Evolutionary conservation across 2,113 vertebrate genomes (phyloP).

Genomic region (Burhinus oedicnemus): DNA sequence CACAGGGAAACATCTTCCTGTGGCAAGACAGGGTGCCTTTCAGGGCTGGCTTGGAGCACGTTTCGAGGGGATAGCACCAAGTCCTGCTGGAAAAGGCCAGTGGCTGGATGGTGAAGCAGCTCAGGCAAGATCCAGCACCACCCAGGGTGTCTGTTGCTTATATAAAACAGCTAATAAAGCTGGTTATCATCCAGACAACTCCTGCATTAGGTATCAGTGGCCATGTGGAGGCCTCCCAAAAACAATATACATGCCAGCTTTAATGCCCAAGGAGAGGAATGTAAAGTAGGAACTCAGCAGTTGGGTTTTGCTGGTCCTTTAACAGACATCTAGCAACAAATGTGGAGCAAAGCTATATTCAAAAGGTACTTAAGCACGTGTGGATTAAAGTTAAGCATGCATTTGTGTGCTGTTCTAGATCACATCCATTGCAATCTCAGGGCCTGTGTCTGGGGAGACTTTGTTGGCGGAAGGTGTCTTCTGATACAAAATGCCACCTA

Average conservation of each 20-base stretch:
- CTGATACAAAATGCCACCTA: conserved; percentile 11
- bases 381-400: conserved; percentile 38
- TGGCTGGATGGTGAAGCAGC: neutral
- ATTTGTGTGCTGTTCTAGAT: conserved; percentile 13
- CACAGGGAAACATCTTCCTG: neutral
- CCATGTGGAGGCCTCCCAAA: conserved; percentile 9
- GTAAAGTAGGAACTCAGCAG: neutral
- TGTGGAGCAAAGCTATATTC: neutral
- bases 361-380: neutral
- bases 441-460: neutral
- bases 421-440: neutral
- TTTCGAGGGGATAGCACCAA: neutral
- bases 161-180: conserved; percentile 14
- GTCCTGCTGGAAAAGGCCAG: neutral
- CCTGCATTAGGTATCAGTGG: conserved; percentile 16
- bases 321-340: neutral
- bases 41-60: neutral
- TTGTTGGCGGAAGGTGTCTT: neutral
- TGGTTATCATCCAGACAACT: conserved; percentile 9
- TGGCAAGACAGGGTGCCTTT: neutral
- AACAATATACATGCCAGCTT: neutral
- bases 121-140: neutral
- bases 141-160: neutral
- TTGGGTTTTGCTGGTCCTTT: neutral
- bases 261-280: neutral